Evolutionary conservation across 2,888 invertebrate species (phyloP), one percentile per base, ranked within the genome.

Genomic region (Stenichneumon culpator): DNA sequence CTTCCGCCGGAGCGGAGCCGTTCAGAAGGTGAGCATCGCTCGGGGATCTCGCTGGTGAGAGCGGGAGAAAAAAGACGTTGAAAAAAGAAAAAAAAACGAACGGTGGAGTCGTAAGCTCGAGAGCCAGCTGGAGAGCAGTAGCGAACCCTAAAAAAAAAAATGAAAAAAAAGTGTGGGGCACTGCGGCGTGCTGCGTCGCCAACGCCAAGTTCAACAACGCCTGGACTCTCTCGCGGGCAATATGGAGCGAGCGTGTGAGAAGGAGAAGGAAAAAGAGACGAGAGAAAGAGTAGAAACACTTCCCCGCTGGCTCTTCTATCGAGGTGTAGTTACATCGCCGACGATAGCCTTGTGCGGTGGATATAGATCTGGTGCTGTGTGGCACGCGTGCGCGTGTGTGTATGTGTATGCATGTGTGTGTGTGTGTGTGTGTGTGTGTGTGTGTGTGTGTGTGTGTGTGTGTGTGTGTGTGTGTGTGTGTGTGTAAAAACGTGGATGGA

Each of bases 151-250:
- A 11, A 39, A 9, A 57, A 14, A 44, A 39, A 9, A 57, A 25
- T 25, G 25, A 14, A 60, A 60, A 57, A 5, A 11, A 69, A 47
- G 69, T 69, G 69, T 50, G 39, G 39, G 50, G 79, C 83, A 83
- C 83, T 83, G 83, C 73, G 83, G 83, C 79, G 79, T 52, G 73
- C 79, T 83, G 83, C 83, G 79, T 79, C 83, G 78, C 79, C 57
- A 78, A 25, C 60, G 75, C 65, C 39, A 77, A 78, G 77, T 70
- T 77, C 74, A 70, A 74, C 67, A 54, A 67, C 32, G 77, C 54
- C 60, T 5, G 60, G 25, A 28, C 60, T 28, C 60, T 60, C 32
- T 39, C n/a, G 28, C 14, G 28, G 7, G 67, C 22, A 9, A 9
- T 19, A 22, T 22, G 3, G 54, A 19, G 22, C 54, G 54, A 54